Evolutionary conservation across 2,797 vertebrate genomes (phyloP), one percentile per base, ranked within the genome.

Genomic region (Manis javanica): DNA sequence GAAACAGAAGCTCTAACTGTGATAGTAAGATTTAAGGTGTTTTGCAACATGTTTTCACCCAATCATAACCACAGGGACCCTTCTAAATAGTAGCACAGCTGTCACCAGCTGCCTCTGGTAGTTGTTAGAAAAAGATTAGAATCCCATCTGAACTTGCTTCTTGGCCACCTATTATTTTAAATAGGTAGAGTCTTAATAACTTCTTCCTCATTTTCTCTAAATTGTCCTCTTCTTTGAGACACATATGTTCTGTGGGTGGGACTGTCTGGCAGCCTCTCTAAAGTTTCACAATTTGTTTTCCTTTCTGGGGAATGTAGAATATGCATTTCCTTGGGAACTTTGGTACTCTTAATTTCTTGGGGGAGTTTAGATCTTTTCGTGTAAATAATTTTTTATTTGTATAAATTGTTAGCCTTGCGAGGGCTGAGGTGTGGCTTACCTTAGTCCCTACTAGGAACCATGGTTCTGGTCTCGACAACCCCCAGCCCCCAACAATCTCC

Each of bases 11-110:
- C 31, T 46, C 74, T 68, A 91, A 72, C 75, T 23, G 39, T 69
- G 77, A 78, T 53, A 83, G 42, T 16, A 94, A 88, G 59, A 84
- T 79, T 95, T 94, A 94, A 86, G 77, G 55, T 94, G 85, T 86
- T 96, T 69, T 92, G 37, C 4, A 81, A 72, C 93, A 24, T 63
- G 39, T 82, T 92, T 87, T 49, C 15, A n/a, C 55, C 37, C 34
- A 57, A 8, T 79, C 66, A 78, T 39, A 78, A 74, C 51, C 23
- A 61, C 24, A 39, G 46, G 21, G 68, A 59, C 24, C n/a, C 49
- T 75, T 92, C 34, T 79, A 55, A 90, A 37, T 37, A 37, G 71
- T 49, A 68, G 46, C 14, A 10, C 37, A 57, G 29, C 55, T 79
- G 69, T 24, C 23, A 29, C 16, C 71, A 29, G 21, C 64, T 55